Base-by-base conservation (phyloP, 2,797 vertebrate species). In the Hemitrygon akajei region DNA sequence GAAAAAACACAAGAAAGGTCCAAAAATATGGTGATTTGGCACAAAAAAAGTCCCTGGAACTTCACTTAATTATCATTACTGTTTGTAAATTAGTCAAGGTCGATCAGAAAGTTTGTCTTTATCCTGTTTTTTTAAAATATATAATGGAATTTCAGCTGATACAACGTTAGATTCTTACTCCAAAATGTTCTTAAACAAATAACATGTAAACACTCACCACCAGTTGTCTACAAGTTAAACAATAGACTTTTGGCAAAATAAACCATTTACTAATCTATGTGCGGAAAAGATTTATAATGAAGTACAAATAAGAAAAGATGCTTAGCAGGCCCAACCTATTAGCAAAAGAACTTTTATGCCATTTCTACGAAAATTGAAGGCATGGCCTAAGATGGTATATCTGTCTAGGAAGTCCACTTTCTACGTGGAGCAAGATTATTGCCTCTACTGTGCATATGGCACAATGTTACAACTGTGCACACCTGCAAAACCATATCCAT, bases 61-160 rank as follows among this genome's bases (percentile, higher is more conserved):
- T 86, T 30, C 1, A 30, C 58, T 86, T 86, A 58, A 11, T 27
- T 25, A 2, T 25, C 47, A 30, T 82, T 27, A 58, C 25, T 60
- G 82, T 58, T 86, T 86, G 25, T 60, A 27, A 86, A 86, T 60
- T 22, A 10, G 27, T 60, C 27, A 58, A 60, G 56, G 25, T 86
- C 56, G 58, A 86, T 86, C 27, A 86, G 82, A 16, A 86, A 86
- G 66, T 47, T 86, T 86, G 81, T 58, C 81, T 84, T 56, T 27
- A 86, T 86, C 27, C 75, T 30, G 75, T n/a, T 30, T n/a, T 60
- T 16, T 86, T 20, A 69, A 69, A n/a, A n/a, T n/a, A 12, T 20
- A 12, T 20, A 69, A 20, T 86, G 56, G 56, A n/a, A 86, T 86
- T 86, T 84, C 81, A 56, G 81, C 40, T 58, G 47, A 27, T 58